phyloP scores from a whole-genome alignment of 2,113 vertebrate genomes.

The Dromas ardeola region DNA sequence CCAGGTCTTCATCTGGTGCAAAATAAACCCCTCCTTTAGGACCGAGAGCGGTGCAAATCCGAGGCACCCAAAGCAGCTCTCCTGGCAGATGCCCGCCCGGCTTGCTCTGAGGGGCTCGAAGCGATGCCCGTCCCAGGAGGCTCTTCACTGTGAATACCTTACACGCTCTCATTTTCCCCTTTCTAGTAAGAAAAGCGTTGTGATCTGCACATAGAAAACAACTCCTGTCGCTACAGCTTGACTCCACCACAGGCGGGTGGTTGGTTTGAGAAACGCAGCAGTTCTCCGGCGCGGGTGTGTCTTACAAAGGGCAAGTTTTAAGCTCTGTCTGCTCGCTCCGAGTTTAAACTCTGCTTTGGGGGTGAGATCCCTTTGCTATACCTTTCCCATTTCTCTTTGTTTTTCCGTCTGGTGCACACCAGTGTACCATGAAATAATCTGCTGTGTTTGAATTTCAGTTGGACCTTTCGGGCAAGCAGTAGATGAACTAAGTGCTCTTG shows the following conservation, averaged over 20 bases:
- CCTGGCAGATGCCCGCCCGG: neutral
- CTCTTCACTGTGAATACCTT: fast-evolving
- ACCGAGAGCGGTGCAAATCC: neutral
- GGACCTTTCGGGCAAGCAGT: neutral
- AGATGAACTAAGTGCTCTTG: neutral
- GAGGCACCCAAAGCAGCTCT: neutral
- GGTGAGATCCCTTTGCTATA: neutral
- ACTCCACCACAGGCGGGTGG: neutral
- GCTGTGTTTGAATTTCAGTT: neutral
- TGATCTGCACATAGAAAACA: neutral
- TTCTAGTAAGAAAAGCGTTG: neutral
- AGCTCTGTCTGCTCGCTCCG: neutral
- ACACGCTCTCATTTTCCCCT: neutral
- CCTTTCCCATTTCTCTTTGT: neutral
- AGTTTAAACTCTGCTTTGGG: neutral
- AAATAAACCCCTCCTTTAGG: neutral
- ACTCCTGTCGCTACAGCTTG: neutral
- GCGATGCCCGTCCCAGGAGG: fast-evolving
- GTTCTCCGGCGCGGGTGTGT: neutral
- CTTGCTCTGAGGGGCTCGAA: neutral
- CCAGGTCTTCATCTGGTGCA: neutral
- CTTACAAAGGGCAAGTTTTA: neutral
- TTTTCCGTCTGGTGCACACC: neutral
- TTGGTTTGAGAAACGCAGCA: neutral
- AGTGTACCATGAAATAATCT: neutral